A percentile compares a stretch with the other conserved stretches of the same genome.
Evolutionary conservation across 2,113 vertebrate genomes (phyloP).

Genomic region (Mobula birostris): DNA sequence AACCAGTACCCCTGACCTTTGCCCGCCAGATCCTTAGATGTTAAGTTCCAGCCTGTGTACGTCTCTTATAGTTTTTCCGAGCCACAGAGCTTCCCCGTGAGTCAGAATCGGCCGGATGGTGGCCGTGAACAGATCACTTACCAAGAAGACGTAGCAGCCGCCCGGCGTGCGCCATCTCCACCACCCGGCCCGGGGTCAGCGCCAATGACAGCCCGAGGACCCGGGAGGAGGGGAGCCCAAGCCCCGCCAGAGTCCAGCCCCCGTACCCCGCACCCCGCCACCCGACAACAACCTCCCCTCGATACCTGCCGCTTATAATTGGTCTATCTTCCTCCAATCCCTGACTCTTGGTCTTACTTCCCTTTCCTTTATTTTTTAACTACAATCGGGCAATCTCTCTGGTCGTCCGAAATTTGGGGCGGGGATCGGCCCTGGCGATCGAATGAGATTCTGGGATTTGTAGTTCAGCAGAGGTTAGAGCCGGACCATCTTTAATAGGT

Average conservation of each 20-base stretch:
- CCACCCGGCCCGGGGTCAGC: conserved; percentile 36
- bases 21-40: too few species aligned
- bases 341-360: not conserved
- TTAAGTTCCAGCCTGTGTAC: too few species aligned
- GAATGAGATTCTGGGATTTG: not conserved
- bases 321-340: not conserved
- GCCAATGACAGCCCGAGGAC: conserved; percentile 40
- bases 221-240: not conserved
- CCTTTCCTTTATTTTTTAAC: not conserved
- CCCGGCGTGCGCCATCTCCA: conserved; percentile 44
- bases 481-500: too few species aligned
- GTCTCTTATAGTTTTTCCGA: too few species aligned
- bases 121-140: conserved; percentile 50
- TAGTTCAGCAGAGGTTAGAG: not conserved
- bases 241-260: not conserved
- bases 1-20: too few species aligned
- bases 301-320: too few species aligned
- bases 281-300: not conserved
- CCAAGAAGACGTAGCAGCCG: conserved; percentile 61
- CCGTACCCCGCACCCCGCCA: too few species aligned
- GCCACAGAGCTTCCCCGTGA: too few species aligned
- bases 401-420: too few species aligned
- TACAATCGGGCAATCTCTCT: not conserved
- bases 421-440: not conserved
- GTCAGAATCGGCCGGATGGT: too few species aligned